Conservation (phyloP, 37 sponge, comb jelly and placozoan species). For the Diacarnus erythraeanus region DNA sequence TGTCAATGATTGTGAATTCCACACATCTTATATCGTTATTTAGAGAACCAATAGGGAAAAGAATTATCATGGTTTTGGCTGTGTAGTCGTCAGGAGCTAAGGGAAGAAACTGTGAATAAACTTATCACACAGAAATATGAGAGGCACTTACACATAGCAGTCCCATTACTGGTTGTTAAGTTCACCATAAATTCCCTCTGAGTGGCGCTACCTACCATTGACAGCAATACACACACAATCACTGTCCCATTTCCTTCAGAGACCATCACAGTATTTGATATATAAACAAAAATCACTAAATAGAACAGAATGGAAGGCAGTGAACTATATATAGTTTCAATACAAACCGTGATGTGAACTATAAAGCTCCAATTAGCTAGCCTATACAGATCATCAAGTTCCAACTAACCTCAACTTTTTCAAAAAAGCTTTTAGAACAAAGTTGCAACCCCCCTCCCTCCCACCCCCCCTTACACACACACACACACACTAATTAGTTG, state of each 20-base stretch:
- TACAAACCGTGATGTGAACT: no score
- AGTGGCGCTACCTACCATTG: not conserved
- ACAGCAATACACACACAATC: not conserved
- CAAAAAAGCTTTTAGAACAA: no score
- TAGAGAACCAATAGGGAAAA: not conserved
- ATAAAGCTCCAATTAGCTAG: no score
- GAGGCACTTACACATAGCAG: not conserved
- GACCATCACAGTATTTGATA: not conserved
- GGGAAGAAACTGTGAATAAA: not conserved
- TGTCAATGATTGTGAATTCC: not conserved
- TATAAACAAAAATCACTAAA: not conserved
- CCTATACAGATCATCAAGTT: no score
- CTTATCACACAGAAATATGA: not conserved
- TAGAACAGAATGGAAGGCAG: no score
- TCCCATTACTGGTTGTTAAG: not conserved
- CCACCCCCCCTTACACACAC: no score
- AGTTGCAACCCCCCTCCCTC: no score
- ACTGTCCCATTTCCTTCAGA: not conserved
- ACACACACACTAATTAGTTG: no score
- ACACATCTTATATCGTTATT: not conserved
- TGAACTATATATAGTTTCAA: no score
- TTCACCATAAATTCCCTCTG: not conserved
- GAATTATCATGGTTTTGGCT: not conserved
- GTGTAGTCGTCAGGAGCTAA: not conserved
- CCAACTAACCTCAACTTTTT: not conserved